phyloP scores from a whole-genome alignment of 2,113 vertebrate species.

The Phyllopteryx taeniolatus region DNA sequence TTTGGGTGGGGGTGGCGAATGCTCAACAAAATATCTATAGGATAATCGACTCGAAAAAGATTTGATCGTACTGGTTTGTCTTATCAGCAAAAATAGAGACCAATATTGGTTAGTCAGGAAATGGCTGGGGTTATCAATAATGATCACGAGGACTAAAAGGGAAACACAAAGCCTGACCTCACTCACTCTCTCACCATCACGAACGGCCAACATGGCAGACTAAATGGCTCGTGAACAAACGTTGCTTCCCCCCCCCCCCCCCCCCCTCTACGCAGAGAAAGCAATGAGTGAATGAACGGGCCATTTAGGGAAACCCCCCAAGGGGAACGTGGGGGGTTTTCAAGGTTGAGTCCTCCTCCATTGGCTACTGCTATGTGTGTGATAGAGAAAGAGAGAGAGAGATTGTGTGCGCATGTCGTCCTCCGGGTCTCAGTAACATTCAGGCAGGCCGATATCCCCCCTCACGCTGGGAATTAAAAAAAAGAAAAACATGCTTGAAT shows the following conservation, averaged over 20 bases:
- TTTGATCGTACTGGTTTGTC: background rate
- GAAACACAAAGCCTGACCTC: background rate
- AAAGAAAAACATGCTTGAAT: slow-evolving; percentile 14
- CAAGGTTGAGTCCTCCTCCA: slow-evolving; percentile 66
- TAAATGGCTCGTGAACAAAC: slow-evolving; percentile 39
- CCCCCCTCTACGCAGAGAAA: slow-evolving; percentile 23
- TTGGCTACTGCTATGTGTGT: slow-evolving; percentile 33
- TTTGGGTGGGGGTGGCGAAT: no score
- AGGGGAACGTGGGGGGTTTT: slow-evolving; percentile 47
- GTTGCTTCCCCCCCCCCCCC: slow-evolving; percentile 10
- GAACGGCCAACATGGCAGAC: background rate
- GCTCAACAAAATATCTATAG: no score
- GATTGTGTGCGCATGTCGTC: slow-evolving; percentile 28
- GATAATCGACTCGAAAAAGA: background rate
- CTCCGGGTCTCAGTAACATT: slow-evolving; percentile 57
- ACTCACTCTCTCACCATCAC: background rate
- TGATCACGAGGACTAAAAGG: background rate
- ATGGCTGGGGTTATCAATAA: background rate
- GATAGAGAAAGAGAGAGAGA: background rate
- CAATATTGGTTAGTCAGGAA: background rate
- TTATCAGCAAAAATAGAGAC: background rate
- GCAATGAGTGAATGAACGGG: slow-evolving; percentile 51
- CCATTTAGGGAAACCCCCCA: slow-evolving; percentile 52
- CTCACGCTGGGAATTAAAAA: slow-evolving; percentile 9
- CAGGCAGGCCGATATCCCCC: slow-evolving; percentile 52